phyloP scores from a whole-genome alignment of 2,797 vertebrate species.

The Eremophila alpestris region DNA sequence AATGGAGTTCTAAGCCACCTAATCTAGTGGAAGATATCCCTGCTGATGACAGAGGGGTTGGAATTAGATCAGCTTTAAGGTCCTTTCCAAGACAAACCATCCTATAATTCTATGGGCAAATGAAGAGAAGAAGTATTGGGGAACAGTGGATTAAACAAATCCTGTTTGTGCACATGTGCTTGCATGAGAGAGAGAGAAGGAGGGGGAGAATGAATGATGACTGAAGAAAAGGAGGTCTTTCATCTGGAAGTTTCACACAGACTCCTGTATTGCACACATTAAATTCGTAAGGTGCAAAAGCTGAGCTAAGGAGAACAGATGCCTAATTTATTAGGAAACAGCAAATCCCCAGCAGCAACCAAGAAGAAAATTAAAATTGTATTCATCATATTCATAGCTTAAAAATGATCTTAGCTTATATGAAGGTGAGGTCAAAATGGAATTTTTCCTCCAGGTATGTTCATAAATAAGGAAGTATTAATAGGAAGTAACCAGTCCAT shows the following conservation, averaged over 20 bases:
- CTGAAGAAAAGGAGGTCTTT: background rate
- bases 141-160: background rate
- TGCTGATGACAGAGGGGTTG: background rate
- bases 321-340: conserved; percentile 63
- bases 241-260: background rate
- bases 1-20: background rate
- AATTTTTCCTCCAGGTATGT: conserved; percentile 70
- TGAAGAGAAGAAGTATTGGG: background rate
- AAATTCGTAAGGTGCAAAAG: conserved; percentile 33
- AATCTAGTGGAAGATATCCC: background rate
- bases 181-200: background rate
- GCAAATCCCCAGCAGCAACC: conserved; percentile 54
- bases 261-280: conserved; percentile 12
- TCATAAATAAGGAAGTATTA: conserved; percentile 67
- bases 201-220: background rate
- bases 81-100: background rate
- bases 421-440: conserved; percentile 56
- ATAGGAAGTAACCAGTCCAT: conserved; percentile 66
- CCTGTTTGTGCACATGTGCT: background rate
- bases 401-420: conserved; percentile 50
- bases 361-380: conserved; percentile 59
- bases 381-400: conserved; percentile 39
- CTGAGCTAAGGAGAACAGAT: conserved; percentile 36
- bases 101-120: background rate
- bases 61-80: background rate